phyloP scores from a whole-genome alignment of 2,113 vertebrate genomes.

The Puma concolor region DNA sequence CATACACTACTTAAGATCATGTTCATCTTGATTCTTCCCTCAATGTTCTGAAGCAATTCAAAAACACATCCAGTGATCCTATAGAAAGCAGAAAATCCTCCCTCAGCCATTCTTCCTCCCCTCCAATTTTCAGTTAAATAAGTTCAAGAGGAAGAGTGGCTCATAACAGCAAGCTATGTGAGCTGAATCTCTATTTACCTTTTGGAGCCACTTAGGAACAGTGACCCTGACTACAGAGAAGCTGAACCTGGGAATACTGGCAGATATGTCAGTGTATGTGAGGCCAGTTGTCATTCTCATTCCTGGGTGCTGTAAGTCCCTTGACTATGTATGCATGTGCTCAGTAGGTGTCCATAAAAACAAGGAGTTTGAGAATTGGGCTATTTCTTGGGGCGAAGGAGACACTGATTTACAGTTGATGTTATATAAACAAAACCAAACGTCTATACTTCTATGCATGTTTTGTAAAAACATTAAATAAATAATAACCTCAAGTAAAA shows the following conservation, averaged over 20 bases:
- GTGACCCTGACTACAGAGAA: neutral
- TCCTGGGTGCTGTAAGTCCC: neutral
- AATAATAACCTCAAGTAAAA: neutral
- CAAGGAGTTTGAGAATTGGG: neutral
- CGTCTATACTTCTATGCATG: neutral
- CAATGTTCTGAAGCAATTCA: constrained; percentile 79
- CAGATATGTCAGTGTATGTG: neutral
- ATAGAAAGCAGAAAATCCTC: constrained; percentile 80
- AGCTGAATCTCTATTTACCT: neutral
- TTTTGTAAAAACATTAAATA: constrained; percentile 54
- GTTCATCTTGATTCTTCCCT: constrained; percentile 81
- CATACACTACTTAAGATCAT: constrained; percentile 78
- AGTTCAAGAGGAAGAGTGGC: constrained; percentile 72
- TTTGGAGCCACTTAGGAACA: constrained; percentile 38
- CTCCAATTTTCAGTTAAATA: constrained; percentile 50
- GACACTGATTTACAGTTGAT: constrained; percentile 48
- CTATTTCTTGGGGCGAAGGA: constrained; percentile 46
- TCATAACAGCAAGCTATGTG: neutral
- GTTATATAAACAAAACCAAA: constrained; percentile 44
- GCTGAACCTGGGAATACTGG: neutral
- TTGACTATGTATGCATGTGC: neutral
- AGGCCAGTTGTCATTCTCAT: neutral
- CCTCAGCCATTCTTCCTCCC: constrained; percentile 77
- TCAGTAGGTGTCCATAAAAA: constrained; percentile 32
- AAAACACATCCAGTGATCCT: constrained; percentile 77